phyloP scores from a whole-genome alignment of 2,888 invertebrate species.

The Caenorhabditis plicata region DNA sequence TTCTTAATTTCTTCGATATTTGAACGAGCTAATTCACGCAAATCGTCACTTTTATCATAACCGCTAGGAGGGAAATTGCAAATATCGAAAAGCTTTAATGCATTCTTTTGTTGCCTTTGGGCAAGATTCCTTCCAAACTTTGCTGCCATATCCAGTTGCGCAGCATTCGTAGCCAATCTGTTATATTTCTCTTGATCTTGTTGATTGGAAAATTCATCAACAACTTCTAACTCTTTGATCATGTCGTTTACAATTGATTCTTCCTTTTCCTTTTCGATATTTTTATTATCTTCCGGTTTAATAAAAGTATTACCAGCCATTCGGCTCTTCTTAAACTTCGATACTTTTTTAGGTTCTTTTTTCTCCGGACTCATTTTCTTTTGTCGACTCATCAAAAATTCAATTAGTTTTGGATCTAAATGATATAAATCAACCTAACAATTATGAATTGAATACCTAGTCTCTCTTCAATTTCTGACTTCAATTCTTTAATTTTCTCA shows the following conservation, averaged over 20 bases:
- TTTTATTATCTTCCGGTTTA: slow-evolving; percentile 11
- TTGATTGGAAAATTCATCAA: slow-evolving; percentile 41
- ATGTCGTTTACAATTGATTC: slow-evolving; percentile 33
- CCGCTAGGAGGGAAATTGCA: slow-evolving; percentile 24
- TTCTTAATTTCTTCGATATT: slow-evolving; percentile 51
- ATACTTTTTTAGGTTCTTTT: slow-evolving; percentile 5
- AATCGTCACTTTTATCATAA: slow-evolving; percentile 20
- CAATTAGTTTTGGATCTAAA: slow-evolving; percentile 46
- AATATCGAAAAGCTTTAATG: slow-evolving; percentile 53
- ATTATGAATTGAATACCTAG: slow-evolving; percentile 17
- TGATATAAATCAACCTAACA: neutral
- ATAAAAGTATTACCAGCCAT: slow-evolving; percentile 2
- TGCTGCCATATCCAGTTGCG: slow-evolving; percentile 57
- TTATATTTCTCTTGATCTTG: slow-evolving; percentile 48
- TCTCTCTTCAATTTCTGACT: slow-evolving; percentile 42
- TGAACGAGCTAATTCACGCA: slow-evolving; percentile 43
- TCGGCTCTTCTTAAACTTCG: slow-evolving; percentile 20
- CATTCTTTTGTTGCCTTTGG: slow-evolving; percentile 52
- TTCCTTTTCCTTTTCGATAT: slow-evolving; percentile 9
- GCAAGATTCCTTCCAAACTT: slow-evolving; percentile 48
- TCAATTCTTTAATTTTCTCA: slow-evolving; percentile 43
- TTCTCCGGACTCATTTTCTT: slow-evolving; percentile 11
- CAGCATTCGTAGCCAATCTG: slow-evolving; percentile 58
- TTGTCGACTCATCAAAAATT: slow-evolving; percentile 42
- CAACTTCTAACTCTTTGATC: slow-evolving; percentile 57